phyloP scores from a whole-genome alignment of 2,113 vertebrate species.

The Sorex araneus region DNA sequence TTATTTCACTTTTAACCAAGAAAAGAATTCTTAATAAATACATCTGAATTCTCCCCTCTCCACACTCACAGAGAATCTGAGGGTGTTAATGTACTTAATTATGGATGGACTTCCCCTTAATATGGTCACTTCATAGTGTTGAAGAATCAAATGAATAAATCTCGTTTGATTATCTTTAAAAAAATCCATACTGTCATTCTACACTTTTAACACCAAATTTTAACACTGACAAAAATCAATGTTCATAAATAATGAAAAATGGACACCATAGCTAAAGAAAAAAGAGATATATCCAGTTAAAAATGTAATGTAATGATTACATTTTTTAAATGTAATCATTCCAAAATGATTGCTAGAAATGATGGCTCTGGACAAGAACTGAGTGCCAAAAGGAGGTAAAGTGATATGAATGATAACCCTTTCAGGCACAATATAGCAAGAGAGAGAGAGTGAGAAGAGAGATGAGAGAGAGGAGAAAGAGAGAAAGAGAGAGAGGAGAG shows the following conservation, averaged over 20 bases:
- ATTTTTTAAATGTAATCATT: no score
- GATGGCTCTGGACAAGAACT: no score
- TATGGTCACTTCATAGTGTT: not conserved
- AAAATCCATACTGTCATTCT: not conserved
- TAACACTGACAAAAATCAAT: not conserved
- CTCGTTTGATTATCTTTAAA: not conserved
- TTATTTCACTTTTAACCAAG: slow-evolving; percentile 43
- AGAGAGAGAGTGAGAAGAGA: no score
- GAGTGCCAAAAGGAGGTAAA: no score
- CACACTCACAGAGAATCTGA: not conserved
- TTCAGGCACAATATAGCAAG: no score
- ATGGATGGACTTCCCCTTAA: not conserved
- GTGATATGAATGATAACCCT: no score
- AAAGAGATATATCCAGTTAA: not conserved
- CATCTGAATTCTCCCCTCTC: not conserved
- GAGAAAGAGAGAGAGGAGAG: no score
- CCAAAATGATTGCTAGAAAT: no score
- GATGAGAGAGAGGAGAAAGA: no score
- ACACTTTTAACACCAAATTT: not conserved
- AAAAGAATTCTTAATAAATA: slow-evolving; percentile 21
- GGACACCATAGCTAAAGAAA: not conserved
- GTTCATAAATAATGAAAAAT: not conserved
- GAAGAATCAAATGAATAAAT: not conserved
- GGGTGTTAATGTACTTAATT: not conserved
- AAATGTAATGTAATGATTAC: no score